Conservation (phyloP, 2,113 vertebrate genomes). For the Austrofundulus limnaeus region DNA sequence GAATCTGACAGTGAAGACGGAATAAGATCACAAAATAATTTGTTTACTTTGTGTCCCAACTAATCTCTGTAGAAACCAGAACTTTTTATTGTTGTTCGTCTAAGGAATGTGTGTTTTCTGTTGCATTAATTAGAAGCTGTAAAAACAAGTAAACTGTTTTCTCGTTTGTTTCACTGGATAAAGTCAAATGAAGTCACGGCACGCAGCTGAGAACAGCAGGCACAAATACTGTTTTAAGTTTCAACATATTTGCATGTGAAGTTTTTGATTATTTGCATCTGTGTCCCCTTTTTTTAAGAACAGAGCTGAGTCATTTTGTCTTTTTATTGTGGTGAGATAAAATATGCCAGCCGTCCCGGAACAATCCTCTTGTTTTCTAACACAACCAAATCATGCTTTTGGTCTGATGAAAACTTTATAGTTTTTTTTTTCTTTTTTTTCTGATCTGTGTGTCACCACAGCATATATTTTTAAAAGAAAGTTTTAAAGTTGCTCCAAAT, state of each 20-base stretch:
- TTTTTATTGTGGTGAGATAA: not conserved
- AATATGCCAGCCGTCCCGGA: not conserved
- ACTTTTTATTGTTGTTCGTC: no score
- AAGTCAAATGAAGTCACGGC: not conserved
- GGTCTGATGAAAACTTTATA: not conserved
- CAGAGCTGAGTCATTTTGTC: not conserved
- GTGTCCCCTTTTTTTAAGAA: not conserved
- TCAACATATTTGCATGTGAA: not conserved
- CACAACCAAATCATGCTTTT: not conserved
- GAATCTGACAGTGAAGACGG: no score
- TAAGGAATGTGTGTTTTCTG: no score
- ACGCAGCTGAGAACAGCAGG: not conserved
- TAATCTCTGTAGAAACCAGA: no score
- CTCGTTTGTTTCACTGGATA: not conserved
- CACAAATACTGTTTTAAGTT: not conserved
- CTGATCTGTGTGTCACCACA: not conserved
- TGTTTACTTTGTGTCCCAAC: no score
- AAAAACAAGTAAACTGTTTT: no score
- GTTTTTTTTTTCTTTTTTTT: not conserved
- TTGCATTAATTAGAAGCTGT: no score
- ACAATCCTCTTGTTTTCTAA: not conserved
- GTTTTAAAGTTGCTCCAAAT: not conserved
- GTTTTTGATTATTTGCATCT: not conserved
- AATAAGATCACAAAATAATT: no score
- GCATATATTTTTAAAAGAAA: not conserved